phyloP scores from a whole-genome alignment of 2,113 vertebrate genomes.

The Clinocottus analis region DNA sequence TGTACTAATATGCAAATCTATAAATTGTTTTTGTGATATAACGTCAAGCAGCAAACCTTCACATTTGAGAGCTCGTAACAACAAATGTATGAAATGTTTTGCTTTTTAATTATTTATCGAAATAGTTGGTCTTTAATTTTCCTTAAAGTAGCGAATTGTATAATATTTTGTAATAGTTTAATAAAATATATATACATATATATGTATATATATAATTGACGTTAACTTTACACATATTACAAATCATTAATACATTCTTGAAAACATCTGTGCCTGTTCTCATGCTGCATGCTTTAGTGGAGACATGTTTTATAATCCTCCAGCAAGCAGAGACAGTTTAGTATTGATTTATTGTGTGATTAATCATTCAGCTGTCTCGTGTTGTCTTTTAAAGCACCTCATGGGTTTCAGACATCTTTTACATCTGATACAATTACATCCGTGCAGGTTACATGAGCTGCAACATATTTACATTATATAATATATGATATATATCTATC shows the following conservation, averaged over 20 bases:
- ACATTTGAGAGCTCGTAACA: not conserved
- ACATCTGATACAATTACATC: not conserved
- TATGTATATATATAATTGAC: not conserved
- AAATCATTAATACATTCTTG: not conserved
- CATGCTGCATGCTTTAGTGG: not conserved
- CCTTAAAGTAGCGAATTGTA: not conserved
- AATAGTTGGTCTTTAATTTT: not conserved
- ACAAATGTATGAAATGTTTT: not conserved
- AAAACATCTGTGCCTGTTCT: not conserved
- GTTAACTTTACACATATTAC: not conserved
- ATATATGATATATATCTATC: too few relatives aligned
- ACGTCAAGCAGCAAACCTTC: not conserved
- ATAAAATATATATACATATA: not conserved
- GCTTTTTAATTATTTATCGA: not conserved
- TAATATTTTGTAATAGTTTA: not conserved
- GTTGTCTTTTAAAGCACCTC: not conserved
- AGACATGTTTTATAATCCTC: not conserved
- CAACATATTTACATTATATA: not conserved
- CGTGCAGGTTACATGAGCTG: not conserved
- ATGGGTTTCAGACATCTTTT: not conserved
- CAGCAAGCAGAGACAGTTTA: not conserved
- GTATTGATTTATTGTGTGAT: slow-evolving; percentile 24
- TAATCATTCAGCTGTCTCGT: not conserved
- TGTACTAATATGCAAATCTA: not conserved
- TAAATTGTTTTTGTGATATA: not conserved